These are phyloP conservation scores for Helleia helle DNA, from an alignment of 2,888 invertebrate genomes.

Conservation along the genomic window DNA sequence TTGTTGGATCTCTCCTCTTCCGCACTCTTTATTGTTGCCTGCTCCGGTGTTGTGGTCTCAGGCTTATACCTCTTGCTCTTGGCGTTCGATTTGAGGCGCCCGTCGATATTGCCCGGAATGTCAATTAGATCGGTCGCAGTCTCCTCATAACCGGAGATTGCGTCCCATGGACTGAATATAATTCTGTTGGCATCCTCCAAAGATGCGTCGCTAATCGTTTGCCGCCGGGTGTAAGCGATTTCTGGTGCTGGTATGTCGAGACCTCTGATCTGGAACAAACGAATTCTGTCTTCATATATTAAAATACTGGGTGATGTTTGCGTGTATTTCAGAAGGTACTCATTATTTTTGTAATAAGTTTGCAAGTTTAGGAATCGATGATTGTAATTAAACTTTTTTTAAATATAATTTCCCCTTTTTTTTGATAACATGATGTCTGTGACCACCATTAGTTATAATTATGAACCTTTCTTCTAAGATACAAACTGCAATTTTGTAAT, in stretches of 20 bases:
- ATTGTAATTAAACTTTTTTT: no score
- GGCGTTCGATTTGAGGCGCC: slow-evolving; percentile 27
- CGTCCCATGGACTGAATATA: slow-evolving; percentile 70
- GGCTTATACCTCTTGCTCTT: slow-evolving; percentile 38
- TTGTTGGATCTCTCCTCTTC: slow-evolving; percentile 68
- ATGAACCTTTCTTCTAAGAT: no score
- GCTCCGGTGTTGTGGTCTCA: slow-evolving; percentile 36
- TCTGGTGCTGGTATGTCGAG: slow-evolving; percentile 57
- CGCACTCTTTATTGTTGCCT: slow-evolving; percentile 58
- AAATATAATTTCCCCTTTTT: no score
- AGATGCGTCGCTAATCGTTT: slow-evolving; percentile 57
- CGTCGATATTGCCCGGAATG: slow-evolving; percentile 55
- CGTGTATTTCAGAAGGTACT: no score
- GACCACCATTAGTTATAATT: no score
- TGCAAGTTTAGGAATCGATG: no score
- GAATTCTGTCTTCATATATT: neutral
- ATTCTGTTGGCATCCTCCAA: slow-evolving; percentile 70
- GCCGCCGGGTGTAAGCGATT: slow-evolving; percentile 40
- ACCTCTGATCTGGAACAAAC: slow-evolving; percentile 52
- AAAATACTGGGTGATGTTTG: no score
- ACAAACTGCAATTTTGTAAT: no score
- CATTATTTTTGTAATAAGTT: no score
- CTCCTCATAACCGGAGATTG: slow-evolving; percentile 61
- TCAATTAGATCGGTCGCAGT: slow-evolving; percentile 61
- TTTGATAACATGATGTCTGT: no score